Evolutionary conservation across 2,797 vertebrate species (phyloP), one percentile per base, ranked within the genome.

Genomic region (Myripristis jacobus): DNA sequence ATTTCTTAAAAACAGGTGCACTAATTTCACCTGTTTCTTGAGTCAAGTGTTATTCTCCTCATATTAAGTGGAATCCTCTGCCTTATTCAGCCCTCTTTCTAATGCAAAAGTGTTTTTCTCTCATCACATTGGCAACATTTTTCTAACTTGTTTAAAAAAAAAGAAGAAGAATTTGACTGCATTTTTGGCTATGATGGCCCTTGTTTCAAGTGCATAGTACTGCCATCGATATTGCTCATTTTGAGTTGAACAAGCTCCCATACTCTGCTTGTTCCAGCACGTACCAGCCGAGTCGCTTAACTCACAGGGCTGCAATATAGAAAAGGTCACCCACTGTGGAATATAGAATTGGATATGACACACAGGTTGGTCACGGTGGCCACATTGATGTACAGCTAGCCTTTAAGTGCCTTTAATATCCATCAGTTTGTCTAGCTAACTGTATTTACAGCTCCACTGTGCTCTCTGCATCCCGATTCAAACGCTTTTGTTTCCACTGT

Each of bases 241-340:
- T 4, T 19, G 5, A n/a, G 53, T 69, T n/a, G 66, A 58, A 18
- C 0, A 55, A 46, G 29, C 53, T 51, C 34, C 19, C 43, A 24
- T 12, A 38, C 43, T 67, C n/a, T 29, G 2, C 54, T 58, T 59
- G 48, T 43, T 38, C 2, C 67, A 48, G 34, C 43, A 29, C 19
- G 21, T 56, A 34, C 16, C 11, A 41, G 12, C 29, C 69, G 55
- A 76, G 46, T 59, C 41, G 27, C 10, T 51, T 9, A 71, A 56
- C 16, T 71, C 6, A n/a, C n/a, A 10, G 1, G 31, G 44, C 50
- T 55, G 31, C 6, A 41, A 15, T 41, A 31, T 55, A 25, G 6
- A 53, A 63, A 62, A 73, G 50, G 73, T 52, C 68, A 70, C 57
- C 44, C 50, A 57, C 58, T 62, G 29, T 50, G n/a, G 56, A 29